phyloP scores from a whole-genome alignment of 2,113 vertebrate species.

The Loxodonta africana region DNA sequence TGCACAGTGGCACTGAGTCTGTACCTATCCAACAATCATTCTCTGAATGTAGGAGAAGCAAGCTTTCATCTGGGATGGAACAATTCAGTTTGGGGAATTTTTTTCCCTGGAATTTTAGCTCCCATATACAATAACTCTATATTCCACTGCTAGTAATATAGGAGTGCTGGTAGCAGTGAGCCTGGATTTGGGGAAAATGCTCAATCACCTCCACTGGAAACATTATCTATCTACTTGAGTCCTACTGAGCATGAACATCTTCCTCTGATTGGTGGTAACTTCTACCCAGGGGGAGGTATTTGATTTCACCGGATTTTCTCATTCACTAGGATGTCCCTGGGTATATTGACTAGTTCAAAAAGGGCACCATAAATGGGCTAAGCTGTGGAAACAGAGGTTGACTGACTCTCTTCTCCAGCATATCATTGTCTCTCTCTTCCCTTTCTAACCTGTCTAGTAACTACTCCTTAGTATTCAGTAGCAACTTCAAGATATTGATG shows the following conservation, averaged over 20 bases:
- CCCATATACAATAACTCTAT: not conserved
- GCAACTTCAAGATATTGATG: conserved; percentile 1
- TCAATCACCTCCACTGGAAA: not conserved
- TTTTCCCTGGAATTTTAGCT: not conserved
- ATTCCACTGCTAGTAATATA: not conserved
- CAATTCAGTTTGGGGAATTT: not conserved
- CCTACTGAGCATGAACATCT: not conserved
- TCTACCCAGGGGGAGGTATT: not conserved
- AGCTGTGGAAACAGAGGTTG: not conserved
- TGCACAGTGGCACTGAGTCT: not conserved
- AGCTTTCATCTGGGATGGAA: not conserved
- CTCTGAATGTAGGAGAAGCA: not conserved
- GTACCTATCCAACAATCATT: not conserved
- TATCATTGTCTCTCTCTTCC: not conserved
- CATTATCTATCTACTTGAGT: not conserved
- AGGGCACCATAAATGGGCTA: not conserved
- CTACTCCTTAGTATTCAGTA: not conserved
- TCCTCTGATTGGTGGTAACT: not conserved
- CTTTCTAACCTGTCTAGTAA: not conserved
- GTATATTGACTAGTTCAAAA: not conserved
- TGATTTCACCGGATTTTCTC: not conserved
- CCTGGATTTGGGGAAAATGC: not conserved
- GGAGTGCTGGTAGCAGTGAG: not conserved
- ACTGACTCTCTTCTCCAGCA: not conserved
- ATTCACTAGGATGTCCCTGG: not conserved